Evolutionary conservation across 2,888 invertebrate species (phyloP).

Genomic region (Phragmatobia fuliginosa): DNA sequence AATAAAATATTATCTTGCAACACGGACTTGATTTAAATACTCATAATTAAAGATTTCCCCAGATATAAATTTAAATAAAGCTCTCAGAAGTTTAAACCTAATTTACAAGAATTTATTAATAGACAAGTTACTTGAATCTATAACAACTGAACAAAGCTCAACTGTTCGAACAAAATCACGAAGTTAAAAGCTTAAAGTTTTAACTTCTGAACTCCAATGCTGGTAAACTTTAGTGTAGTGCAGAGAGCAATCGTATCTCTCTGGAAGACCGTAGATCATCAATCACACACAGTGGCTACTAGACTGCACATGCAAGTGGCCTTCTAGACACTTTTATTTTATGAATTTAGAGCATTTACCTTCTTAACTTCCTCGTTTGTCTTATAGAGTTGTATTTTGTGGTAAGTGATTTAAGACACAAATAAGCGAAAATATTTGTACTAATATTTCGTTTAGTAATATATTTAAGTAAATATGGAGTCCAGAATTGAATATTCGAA

Average conservation of each 20-base stretch:
- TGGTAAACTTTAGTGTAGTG: constrained; percentile 46
- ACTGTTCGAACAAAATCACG: constrained; percentile 25
- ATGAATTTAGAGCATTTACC: constrained; percentile 72
- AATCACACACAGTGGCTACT: constrained; percentile 72
- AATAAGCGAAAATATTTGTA: no score
- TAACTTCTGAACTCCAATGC: constrained; percentile 32
- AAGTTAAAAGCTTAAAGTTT: constrained; percentile 30
- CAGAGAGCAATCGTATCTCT: constrained; percentile 63
- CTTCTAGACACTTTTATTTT: constrained; percentile 73
- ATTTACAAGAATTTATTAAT: constrained; percentile 18
- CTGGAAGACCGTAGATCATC: constrained; percentile 62
- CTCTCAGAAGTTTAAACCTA: constrained; percentile 16
- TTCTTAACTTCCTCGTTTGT: constrained; percentile 69
- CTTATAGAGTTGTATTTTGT: constrained; percentile 62
- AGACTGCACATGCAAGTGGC: constrained; percentile 61
- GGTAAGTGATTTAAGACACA: no score
- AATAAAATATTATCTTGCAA: no score
- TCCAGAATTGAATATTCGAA: not conserved
- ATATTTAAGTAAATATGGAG: no score
- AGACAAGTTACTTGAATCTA: constrained; percentile 15
- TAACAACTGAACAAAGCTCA: constrained; percentile 9
- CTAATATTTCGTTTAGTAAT: not conserved
- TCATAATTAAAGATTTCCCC: constrained; percentile 35
- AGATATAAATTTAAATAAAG: constrained; percentile 32
- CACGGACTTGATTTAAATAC: constrained; percentile 24